phyloP scores from a whole-genome alignment of 2,113 vertebrate genomes.

The Oryzias curvinotus region DNA sequence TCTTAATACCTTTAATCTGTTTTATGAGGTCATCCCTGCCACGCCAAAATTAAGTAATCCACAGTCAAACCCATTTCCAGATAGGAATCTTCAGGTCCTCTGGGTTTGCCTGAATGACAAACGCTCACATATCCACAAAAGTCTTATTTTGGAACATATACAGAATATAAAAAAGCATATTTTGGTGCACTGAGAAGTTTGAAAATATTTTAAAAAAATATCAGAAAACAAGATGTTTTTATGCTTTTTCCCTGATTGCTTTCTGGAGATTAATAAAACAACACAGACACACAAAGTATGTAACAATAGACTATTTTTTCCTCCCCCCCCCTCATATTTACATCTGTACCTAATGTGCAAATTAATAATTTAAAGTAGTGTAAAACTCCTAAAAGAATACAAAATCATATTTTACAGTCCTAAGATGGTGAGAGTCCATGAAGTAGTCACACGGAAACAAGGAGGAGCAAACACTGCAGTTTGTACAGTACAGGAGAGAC shows the following conservation, averaged over 20 bases:
- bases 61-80: neutral
- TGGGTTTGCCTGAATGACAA: neutral
- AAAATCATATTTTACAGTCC: conserved; percentile 77
- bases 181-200: conserved; percentile 2
- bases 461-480: conserved; percentile 66
- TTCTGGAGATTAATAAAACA: conserved; percentile 65
- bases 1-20: too few relatives aligned
- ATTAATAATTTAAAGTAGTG: conserved; percentile 82
- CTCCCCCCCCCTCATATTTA: conserved; percentile 68
- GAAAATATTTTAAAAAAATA: conserved; percentile 1
- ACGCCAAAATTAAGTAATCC: neutral
- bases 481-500: conserved; percentile 73
- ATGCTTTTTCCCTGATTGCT: neutral
- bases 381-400: conserved; percentile 81
- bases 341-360: conserved; percentile 84
- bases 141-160: neutral
- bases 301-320: conserved; percentile 84
- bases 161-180: neutral
- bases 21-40: too few relatives aligned
- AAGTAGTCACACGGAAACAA: conserved; percentile 74
- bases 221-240: neutral
- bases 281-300: conserved; percentile 77
- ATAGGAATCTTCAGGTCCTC: neutral
- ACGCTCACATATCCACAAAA: too few relatives aligned
- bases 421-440: conserved; percentile 75